Evolutionary conservation across 1,140 invertebrate genomes (phyloP).

Genomic region (Odontomachus brunneus): DNA sequence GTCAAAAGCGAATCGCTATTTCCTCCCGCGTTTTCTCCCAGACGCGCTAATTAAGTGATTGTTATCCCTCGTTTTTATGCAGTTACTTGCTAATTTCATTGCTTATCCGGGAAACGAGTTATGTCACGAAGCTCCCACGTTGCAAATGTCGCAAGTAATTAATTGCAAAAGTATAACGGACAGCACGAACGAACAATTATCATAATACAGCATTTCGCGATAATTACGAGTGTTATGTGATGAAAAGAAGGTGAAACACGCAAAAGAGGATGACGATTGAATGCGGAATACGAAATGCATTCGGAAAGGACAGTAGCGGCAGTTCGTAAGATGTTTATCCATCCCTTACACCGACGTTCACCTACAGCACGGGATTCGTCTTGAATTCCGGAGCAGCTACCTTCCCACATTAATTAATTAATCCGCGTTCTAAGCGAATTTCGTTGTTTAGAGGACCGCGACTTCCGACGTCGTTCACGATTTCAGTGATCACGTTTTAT

Average conservation of each 20-base stretch:
- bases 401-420: slow-evolving; percentile 80
- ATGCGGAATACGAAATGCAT: slow-evolving; percentile 24
- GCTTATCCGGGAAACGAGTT: slow-evolving; percentile 16
- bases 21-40: slow-evolving; percentile 25
- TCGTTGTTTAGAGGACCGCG: slow-evolving; percentile 74
- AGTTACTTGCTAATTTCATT: slow-evolving; percentile 49
- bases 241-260: background rate
- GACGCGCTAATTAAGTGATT: slow-evolving; percentile 52
- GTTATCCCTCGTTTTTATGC: slow-evolving; percentile 40
- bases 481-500: slow-evolving; percentile 54
- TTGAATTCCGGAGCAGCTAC: slow-evolving; percentile 63
- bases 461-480: slow-evolving; percentile 68
- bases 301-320: background rate
- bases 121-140: slow-evolving; percentile 1
- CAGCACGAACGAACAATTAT: too few species aligned
- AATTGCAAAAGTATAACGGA: slow-evolving; percentile 30
- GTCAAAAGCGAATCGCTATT: slow-evolving; percentile 50
- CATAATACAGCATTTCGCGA: background rate
- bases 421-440: slow-evolving; percentile 79
- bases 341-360: slow-evolving; percentile 37
- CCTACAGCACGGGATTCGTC: slow-evolving; percentile 55
- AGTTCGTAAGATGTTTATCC: slow-evolving; percentile 49
- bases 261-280: background rate
- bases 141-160: slow-evolving; percentile 7
- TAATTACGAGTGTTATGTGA: background rate